Base-by-base conservation (phyloP, 2,113 vertebrate genomes). In the Lathamus discolor region DNA sequence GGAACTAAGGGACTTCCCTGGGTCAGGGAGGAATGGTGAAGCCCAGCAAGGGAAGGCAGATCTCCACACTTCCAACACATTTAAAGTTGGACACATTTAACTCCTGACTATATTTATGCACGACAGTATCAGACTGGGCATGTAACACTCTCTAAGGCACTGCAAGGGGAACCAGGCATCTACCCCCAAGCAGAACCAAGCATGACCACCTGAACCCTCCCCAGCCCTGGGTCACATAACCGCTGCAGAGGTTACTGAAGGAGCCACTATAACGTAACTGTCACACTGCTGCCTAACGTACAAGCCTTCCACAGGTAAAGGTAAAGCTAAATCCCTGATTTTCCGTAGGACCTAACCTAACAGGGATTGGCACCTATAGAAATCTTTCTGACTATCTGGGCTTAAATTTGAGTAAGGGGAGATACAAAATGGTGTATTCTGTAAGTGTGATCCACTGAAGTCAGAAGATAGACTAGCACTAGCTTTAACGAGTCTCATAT, bases 231-330 rank as follows among this genome's bases (percentile, higher is more conserved):
- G 10, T 15, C n/a, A 72, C 13, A 3, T 25, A 76, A 59, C 2
- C 46, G 43, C 57, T n/a, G n/a, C 29, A 62, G 83, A 35, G 14
- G 9, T 39, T 23, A 11, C 2, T 19, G 37, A n/a, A 68, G 55
- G 35, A 86, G 35, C 22, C 48, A 20, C 75, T 23, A 0, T 4
- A 52, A 37, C 1, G 2, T 3, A 23, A 46, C 35, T 51, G 69
- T 1, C 33, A 13, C 27, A 2, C 55, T 57, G 84, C 77, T 87
- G 70, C 31, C 46, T 39, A 23, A 74, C 44, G 9, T 33, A 29
- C 1, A 1, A 51, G 49, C 63, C 79, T 61, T 23, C 7, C 1
- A 9, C 0, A 46, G 19, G 7, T 7, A 41, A 43, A 11, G 10
- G 6, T 7, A 41, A 43, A 12, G 10, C 19, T 43, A 77, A 59